Evolutionary conservation across 2,797 vertebrate genomes (phyloP).

Genomic region (Chloroceryle inda): DNA sequence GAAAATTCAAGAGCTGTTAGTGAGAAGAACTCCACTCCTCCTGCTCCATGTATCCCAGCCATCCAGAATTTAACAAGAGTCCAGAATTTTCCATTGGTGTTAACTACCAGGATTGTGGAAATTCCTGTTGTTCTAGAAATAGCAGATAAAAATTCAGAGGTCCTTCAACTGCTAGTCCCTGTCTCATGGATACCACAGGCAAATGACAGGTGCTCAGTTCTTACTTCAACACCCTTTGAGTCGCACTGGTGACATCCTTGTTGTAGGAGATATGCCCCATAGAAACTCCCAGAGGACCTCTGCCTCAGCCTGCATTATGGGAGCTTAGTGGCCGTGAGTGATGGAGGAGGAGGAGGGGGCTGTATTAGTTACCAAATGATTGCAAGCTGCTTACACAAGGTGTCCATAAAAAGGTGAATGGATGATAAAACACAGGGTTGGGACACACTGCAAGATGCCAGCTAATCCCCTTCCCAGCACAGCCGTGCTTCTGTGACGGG

Average conservation of each 20-base stretch:
- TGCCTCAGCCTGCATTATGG: neutral
- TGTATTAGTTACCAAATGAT: neutral
- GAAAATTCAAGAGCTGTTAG: neutral
- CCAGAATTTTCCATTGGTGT: neutral
- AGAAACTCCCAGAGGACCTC: neutral
- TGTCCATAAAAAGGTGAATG: neutral
- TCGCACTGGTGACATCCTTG: neutral
- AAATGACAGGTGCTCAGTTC: neutral
- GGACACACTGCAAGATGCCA: neutral
- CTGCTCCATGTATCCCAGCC: neutral
- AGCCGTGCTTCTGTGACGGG: neutral
- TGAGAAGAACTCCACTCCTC: neutral
- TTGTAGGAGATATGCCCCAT: neutral
- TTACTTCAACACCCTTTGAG: neutral
- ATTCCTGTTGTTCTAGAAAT: neutral
- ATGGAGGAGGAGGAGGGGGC: neutral
- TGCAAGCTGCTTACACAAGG: neutral
- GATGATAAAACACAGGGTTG: neutral
- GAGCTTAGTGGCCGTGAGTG: neutral
- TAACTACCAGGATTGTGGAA: neutral
- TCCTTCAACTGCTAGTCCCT: neutral
- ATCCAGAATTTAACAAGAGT: rapidly evolving
- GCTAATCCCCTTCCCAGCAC: neutral
- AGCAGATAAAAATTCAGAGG: neutral
- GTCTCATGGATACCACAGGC: neutral